Base-by-base conservation (phyloP, 2,113 vertebrate species). In the Oryzias curvinotus region DNA sequence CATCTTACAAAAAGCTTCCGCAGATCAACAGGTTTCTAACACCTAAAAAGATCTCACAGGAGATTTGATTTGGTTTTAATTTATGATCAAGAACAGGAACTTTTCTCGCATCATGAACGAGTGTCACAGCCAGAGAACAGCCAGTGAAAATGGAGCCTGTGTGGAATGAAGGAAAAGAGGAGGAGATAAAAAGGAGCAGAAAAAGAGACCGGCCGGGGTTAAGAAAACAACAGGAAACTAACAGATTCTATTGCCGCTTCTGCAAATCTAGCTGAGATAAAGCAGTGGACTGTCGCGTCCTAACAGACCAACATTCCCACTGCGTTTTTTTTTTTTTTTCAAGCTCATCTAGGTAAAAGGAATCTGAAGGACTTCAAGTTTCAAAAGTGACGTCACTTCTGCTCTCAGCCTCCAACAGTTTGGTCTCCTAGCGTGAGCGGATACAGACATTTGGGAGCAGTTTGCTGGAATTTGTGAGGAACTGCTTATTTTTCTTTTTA, bases 131-230 rank as follows among this genome's bases (percentile, higher is more conserved):
- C 48, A 62, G 75, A 78, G 83, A 69, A 71, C 62, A 81, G 53
- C 71, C 67, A 79, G 73, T 84, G 80, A 81, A 54, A 75, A 83
- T 71, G 79, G 68, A 75, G 82, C 77, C 78, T 83, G 80, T 71
- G 80, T 85, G 82, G 87, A 86, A 86, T 84, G 85, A 88, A 85
- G 85, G 78, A 83, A 85, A 87, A 79, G 87, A 90, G 88, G 86
- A 86, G 86, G 87, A 88, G 89, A 87, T 83, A 82, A 46, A 75
- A 78, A 71, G 60, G 62, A 79, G 70, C 57, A 73, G 57, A 67
- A 23, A 82, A 67, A 65, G 53, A 73, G 79, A 62, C 68, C 72
- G 75, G 73, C 71, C 71, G 77, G 82, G 82, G 82, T 72, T 75
- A 54, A 75, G 80, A 77, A 73, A 89, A 87, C 70, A 84, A 88